These are phyloP conservation scores for Imbricaverruca yamaguchii DNA, from an alignment of 2,888 invertebrate species.

Conservation along the genomic window DNA sequence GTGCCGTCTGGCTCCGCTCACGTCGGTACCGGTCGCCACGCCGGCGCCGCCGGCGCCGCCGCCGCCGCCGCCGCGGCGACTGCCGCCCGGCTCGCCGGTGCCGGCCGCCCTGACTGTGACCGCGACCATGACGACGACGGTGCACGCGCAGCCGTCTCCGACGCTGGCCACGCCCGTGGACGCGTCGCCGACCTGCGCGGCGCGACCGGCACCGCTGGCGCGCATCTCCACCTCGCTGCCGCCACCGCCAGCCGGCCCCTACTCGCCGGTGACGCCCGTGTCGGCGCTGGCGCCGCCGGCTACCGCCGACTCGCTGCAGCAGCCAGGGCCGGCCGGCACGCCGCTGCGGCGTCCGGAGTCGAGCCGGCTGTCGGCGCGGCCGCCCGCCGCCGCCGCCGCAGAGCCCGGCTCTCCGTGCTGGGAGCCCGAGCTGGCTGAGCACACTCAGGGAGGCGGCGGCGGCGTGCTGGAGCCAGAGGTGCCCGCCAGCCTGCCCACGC, in stretches of 20 bases:
- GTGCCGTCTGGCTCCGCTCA: slow-evolving; percentile 21
- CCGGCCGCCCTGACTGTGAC: background rate
- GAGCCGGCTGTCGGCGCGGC: slow-evolving; percentile 24
- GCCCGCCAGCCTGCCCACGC: slow-evolving; percentile 8
- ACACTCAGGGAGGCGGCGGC: background rate
- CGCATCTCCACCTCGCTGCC: background rate
- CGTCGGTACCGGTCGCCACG: slow-evolving; percentile 48
- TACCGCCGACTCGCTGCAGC: slow-evolving; percentile 20
- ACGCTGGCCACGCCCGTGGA: background rate
- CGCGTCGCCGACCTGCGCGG: slow-evolving; percentile 12
- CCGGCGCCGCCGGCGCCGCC: slow-evolving; percentile 32
- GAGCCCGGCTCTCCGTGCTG: slow-evolving; percentile 33
- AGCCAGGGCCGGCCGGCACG: background rate
- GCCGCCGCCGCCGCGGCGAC: slow-evolving; percentile 32
- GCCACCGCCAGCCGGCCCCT: background rate
- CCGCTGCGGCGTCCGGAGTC: background rate
- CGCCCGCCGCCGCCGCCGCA: slow-evolving; percentile 29
- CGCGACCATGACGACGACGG: background rate
- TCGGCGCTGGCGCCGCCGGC: slow-evolving; percentile 27
- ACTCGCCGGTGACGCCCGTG: slow-evolving; percentile 23
- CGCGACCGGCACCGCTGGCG: slow-evolving; percentile 1
- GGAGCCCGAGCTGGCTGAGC: background rate
- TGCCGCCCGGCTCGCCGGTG: background rate
- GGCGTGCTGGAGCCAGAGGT: slow-evolving; percentile 19
- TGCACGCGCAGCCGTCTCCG: background rate